Conservation (phyloP, 2,797 vertebrate genomes). For the Phaenicophaeus curvirostris region DNA sequence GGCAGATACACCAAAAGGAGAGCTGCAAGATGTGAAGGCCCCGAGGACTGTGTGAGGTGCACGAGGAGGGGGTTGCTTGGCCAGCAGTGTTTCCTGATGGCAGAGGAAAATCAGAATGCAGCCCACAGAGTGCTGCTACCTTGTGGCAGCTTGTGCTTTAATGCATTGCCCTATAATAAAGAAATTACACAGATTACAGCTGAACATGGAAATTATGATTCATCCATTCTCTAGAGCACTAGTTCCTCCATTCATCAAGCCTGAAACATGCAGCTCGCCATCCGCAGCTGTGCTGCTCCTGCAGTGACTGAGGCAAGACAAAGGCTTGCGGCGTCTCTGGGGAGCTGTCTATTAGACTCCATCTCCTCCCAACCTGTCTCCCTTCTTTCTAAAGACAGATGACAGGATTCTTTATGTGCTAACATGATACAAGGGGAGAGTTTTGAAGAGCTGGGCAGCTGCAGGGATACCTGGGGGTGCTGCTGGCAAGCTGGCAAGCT, state of each 20-base stretch:
- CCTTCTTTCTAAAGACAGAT: background rate
- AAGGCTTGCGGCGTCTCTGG: background rate
- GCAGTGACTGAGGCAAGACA: background rate
- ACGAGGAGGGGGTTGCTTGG: background rate
- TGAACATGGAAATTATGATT: conserved; percentile 13
- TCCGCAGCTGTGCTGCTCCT: fast-evolving
- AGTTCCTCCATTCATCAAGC: background rate
- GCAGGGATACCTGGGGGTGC: fast-evolving
- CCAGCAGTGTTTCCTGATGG: fast-evolving
- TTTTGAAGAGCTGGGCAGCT: background rate
- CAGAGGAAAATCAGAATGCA: background rate
- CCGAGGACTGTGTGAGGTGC: fast-evolving
- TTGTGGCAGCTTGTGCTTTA: background rate
- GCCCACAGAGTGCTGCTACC: background rate
- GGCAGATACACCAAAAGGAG: background rate
- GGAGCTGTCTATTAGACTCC: background rate
- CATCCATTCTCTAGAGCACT: background rate
- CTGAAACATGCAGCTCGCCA: background rate
- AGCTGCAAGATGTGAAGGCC: background rate
- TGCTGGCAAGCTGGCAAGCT: fast-evolving
- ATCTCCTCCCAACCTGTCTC: background rate
- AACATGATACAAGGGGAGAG: fast-evolving
- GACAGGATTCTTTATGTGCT: background rate
- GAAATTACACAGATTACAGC: background rate
- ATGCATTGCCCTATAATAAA: background rate